Percentiles rank a stretch among this genome's conserved stretches.
Conservation (phyloP, 2,888 invertebrate species). For the Clunio marinus region DNA sequence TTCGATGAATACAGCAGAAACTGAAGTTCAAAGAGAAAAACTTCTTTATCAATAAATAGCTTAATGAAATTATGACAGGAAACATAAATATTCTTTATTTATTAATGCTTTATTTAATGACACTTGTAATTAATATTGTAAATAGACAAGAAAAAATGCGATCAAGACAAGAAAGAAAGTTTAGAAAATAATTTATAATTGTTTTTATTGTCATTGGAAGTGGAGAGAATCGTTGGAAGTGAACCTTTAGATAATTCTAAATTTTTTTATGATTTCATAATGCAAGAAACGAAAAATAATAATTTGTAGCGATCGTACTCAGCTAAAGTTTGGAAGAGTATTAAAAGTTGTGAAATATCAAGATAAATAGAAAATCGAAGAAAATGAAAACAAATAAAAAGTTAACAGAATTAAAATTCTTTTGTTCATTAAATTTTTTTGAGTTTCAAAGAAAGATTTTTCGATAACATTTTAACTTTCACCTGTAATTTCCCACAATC, state of each 20-base stretch:
- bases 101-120: slow-evolving; percentile 38
- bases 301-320: not conserved
- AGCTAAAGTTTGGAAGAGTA: not conserved
- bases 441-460: not conserved
- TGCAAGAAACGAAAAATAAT: not conserved
- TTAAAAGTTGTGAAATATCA: not conserved
- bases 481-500: not conserved
- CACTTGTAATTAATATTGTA: slow-evolving; percentile 35
- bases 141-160: slow-evolving; percentile 11
- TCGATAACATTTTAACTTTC: slow-evolving; percentile 16
- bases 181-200: slow-evolving; percentile 1
- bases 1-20: not conserved
- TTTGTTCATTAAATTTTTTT: not conserved
- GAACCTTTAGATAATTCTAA: too few relatives aligned
- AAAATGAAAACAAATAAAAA: slow-evolving; percentile 29
- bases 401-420: slow-evolving; percentile 22
- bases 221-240: too few relatives aligned
- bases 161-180: not conserved
- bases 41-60: not conserved
- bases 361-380: not conserved
- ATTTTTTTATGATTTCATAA: slow-evolving; percentile 2
- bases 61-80: slow-evolving; percentile 13
- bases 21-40: not conserved
- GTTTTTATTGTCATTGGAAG: too few relatives aligned
- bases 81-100: slow-evolving; percentile 22